A percentile compares a stretch with the other conserved stretches of the same genome.
phyloP scores from a whole-genome alignment of 2,888 invertebrate species.

The Caenorhabditis virilis region DNA sequence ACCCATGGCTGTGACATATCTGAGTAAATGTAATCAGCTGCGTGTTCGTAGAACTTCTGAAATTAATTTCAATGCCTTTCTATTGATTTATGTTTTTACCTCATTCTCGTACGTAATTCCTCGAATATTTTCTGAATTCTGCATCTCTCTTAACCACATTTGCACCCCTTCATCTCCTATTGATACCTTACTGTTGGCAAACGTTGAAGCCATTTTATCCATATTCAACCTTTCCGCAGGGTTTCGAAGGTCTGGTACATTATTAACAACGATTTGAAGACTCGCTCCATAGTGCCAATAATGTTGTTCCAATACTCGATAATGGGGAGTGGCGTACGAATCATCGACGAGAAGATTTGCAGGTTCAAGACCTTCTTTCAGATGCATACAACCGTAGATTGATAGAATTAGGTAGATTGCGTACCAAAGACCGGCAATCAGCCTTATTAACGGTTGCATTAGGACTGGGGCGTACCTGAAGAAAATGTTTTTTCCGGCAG shows the following conservation, averaged over 20 bases:
- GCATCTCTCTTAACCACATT: slow-evolving; percentile 60
- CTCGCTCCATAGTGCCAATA: slow-evolving; percentile 59
- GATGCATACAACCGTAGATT: slow-evolving; percentile 54
- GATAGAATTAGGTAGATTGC: slow-evolving; percentile 53
- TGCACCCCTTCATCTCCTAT: slow-evolving; percentile 59
- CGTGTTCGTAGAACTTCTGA: slow-evolving; percentile 50
- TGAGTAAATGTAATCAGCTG: slow-evolving; percentile 49
- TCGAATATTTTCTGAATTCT: slow-evolving; percentile 24
- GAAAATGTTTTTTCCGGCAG: no score
- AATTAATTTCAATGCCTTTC: background rate
- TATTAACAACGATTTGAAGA: slow-evolving; percentile 57
- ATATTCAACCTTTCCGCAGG: slow-evolving; percentile 41
- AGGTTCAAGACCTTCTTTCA: slow-evolving; percentile 61
- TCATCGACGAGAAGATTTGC: slow-evolving; percentile 56
- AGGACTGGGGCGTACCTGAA: slow-evolving; percentile 56
- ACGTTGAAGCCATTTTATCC: slow-evolving; percentile 48
- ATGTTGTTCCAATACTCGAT: slow-evolving; percentile 49
- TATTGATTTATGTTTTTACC: slow-evolving; percentile 1
- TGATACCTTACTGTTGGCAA: slow-evolving; percentile 53
- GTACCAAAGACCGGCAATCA: slow-evolving; percentile 56
- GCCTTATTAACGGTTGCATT: slow-evolving; percentile 58
- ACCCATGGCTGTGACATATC: slow-evolving; percentile 52
- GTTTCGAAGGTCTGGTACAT: slow-evolving; percentile 53
- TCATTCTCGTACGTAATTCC: slow-evolving; percentile 17
- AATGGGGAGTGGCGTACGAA: slow-evolving; percentile 60